A percentile compares a stretch with the other conserved stretches of the same genome.
These are phyloP conservation scores for Etheostoma cragini DNA, from an alignment of 2,113 vertebrate species.

Conservation along the genomic window DNA sequence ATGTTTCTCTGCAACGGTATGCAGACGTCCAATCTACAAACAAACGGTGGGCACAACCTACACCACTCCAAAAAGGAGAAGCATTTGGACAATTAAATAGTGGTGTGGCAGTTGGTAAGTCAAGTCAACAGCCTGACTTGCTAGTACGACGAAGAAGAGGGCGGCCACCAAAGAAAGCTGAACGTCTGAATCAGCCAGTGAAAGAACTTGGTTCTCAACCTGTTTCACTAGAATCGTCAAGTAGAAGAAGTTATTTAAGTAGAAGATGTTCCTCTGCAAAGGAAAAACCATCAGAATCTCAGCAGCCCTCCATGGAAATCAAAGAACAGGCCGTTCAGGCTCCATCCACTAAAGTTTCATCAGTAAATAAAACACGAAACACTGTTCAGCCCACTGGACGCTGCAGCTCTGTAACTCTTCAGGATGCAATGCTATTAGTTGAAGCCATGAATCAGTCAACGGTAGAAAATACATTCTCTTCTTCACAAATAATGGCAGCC, in stretches of 20 bases:
- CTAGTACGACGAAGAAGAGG: conserved; percentile 15
- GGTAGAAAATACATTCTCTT: not conserved
- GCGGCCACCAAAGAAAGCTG: conserved; percentile 45
- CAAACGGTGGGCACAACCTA: not conserved
- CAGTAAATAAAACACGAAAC: conserved; percentile 15
- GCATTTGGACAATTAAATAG: conserved; percentile 1
- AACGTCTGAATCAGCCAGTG: not conserved
- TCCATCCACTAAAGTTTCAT: conserved; percentile 8
- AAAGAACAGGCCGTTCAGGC: not conserved
- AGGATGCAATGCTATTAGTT: conserved; percentile 73
- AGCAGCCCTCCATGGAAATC: not conserved
- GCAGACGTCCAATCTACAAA: not conserved
- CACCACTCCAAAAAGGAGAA: not conserved
- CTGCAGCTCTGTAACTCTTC: conserved; percentile 50
- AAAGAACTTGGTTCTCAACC: not conserved
- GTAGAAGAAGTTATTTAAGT: not conserved
- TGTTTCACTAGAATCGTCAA: conserved; percentile 12
- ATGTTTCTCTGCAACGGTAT: not conserved
- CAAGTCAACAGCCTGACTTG: not conserved
- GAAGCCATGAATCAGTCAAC: conserved; percentile 71
- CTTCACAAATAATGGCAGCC: not conserved
- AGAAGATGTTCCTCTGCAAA: conserved; percentile 11
- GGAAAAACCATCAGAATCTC: not conserved
- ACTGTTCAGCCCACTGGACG: conserved; percentile 9
- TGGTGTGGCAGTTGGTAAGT: not conserved